These are phyloP conservation scores for Girardia tigrina DNA, from an alignment of 2,888 invertebrate species.

Conservation along the genomic window DNA sequence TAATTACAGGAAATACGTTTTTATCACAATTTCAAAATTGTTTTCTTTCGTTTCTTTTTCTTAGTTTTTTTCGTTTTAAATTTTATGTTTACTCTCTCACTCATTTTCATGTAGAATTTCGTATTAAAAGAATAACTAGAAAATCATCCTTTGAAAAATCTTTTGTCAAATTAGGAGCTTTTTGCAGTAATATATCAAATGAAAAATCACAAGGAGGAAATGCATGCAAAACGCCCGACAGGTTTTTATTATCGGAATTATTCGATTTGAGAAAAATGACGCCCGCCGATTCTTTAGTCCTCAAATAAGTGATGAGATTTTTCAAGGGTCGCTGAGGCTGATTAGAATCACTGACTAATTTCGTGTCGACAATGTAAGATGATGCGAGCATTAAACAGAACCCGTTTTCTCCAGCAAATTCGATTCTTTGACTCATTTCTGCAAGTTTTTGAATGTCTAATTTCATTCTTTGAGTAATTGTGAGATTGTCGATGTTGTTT, in stretches of 20 bases:
- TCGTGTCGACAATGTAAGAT: neutral
- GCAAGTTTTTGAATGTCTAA: slow-evolving; percentile 81
- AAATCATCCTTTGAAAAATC: slow-evolving; percentile 32
- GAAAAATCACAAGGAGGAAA: slow-evolving; percentile 37
- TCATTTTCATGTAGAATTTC: slow-evolving; percentile 18
- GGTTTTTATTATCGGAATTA: neutral
- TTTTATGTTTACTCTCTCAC: no score
- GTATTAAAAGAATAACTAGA: slow-evolving; percentile 30
- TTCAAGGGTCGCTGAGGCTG: slow-evolving; percentile 58
- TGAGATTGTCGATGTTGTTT: slow-evolving; percentile 51
- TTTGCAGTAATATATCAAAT: slow-evolving; percentile 26
- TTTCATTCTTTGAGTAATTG: slow-evolving; percentile 81
- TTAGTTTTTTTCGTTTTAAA: no score
- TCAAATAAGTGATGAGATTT: slow-evolving; percentile 84
- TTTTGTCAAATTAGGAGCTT: slow-evolving; percentile 28
- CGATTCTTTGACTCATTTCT: slow-evolving; percentile 81
- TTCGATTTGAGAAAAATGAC: slow-evolving; percentile 64
- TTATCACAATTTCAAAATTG: neutral
- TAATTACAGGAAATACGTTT: neutral
- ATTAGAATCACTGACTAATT: slow-evolving; percentile 13
- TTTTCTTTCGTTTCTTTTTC: neutral
- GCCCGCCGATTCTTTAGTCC: slow-evolving; percentile 95
- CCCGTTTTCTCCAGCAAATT: slow-evolving; percentile 63
- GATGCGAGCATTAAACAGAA: slow-evolving; percentile 77
- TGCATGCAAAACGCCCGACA: slow-evolving; percentile 30